Conservation (phyloP, 2,888 invertebrate species). For the Aspidiotus destructor region DNA sequence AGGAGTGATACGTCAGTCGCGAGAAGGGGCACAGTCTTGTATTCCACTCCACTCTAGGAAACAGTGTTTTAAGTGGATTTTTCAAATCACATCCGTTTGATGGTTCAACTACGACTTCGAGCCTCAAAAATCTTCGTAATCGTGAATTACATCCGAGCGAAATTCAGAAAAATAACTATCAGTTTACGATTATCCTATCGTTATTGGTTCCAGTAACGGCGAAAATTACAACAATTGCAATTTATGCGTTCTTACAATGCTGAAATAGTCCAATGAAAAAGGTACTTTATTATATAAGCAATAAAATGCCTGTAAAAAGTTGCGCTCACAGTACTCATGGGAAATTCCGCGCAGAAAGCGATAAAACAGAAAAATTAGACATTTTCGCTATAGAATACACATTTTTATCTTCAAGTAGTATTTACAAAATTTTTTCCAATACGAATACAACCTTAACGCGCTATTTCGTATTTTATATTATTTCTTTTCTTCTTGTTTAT, state of each 20-base stretch:
- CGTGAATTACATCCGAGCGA: no score
- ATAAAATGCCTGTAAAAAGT: constrained; percentile 30
- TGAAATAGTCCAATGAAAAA: constrained; percentile 27
- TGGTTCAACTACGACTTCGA: no score
- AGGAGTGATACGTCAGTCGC: no score
- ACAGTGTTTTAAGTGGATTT: no score
- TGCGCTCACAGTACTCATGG: constrained; percentile 29
- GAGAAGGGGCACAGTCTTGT: no score
- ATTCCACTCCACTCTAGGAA: no score
- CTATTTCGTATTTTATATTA: not conserved
- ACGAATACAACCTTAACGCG: not conserved
- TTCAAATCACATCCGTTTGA: no score
- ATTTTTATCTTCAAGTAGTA: constrained; percentile 1
- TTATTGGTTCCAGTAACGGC: constrained; percentile 25
- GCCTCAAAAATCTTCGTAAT: no score
- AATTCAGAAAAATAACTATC: constrained; percentile 3
- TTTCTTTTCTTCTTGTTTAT: not conserved
- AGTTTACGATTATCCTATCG: constrained; percentile 22
- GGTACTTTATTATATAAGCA: constrained; percentile 27
- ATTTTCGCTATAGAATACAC: constrained; percentile 12
- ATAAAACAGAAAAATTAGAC: constrained; percentile 29
- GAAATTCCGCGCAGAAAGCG: constrained; percentile 23
- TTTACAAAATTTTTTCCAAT: not conserved
- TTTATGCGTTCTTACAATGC: constrained; percentile 21
- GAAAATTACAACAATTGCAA: constrained; percentile 21